Evolutionary conservation across 1,140 invertebrate species (phyloP).

Genomic region (Conus ventricosus): DNA sequence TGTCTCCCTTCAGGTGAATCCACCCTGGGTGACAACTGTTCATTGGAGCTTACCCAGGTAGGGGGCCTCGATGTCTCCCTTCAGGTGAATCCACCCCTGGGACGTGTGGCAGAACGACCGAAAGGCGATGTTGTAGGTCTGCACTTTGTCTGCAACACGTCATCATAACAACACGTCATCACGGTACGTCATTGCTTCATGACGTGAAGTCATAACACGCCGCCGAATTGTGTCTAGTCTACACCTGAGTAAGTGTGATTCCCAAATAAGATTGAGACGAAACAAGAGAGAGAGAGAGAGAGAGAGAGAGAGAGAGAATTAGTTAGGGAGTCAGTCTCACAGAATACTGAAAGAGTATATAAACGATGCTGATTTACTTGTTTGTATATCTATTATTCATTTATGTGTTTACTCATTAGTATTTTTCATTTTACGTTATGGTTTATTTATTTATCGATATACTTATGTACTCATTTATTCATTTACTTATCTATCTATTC

Average conservation of each 20-base stretch:
- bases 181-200: background rate
- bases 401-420: no score
- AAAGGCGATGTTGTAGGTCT: slow-evolving; percentile 20
- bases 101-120: background rate
- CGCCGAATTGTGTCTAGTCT: no score
- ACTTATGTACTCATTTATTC: no score
- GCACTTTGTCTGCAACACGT: background rate
- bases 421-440: no score
- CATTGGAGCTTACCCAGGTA: background rate
- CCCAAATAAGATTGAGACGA: background rate
- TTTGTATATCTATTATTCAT: no score
- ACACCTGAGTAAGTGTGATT: no score
- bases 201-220: background rate
- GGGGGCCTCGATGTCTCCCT: slow-evolving; percentile 17
- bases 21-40: background rate
- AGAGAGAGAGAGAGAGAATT: background rate
- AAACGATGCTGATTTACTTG: no score
- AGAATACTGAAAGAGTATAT: no score
- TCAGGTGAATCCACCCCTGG: slow-evolving; percentile 16
- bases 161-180: background rate
- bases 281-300: background rate
- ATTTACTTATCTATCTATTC: no score
- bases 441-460: no score
- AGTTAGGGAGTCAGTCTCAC: background rate
- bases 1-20: slow-evolving; percentile 23